phyloP scores from a whole-genome alignment of 30 jellyfish, hydroid and myxozoan species.

The Chrysaora quinquecirrha region DNA sequence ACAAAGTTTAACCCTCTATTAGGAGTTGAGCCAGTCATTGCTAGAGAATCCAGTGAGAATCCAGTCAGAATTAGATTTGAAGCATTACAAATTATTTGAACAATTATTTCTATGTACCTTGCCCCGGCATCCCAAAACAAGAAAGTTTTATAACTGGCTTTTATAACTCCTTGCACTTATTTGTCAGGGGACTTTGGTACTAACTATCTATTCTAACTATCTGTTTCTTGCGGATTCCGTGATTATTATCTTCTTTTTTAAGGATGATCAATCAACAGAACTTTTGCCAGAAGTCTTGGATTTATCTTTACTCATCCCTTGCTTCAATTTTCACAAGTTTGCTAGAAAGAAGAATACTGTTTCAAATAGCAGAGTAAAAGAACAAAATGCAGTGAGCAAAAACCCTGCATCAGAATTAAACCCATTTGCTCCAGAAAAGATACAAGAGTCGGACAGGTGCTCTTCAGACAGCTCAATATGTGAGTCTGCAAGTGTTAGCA shows the following conservation, averaged over 20 bases:
- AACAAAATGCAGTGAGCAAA: neutral
- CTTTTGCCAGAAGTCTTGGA: constrained; percentile 33
- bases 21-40: too few species aligned
- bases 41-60: too few species aligned
- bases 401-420: constrained; percentile 39
- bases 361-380: neutral
- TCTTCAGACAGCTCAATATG: neutral
- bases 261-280: neutral
- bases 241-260: neutral
- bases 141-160: too few species aligned
- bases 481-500: neutral
- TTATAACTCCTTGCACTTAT: too few species aligned
- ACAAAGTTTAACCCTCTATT: too few species aligned
- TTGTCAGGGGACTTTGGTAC: too few species aligned
- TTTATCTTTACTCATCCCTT: constrained; percentile 8
- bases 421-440: constrained; percentile 28
- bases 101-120: too few species aligned
- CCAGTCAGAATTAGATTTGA: too few species aligned
- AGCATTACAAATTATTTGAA: too few species aligned
- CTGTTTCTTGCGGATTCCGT: too few species aligned
- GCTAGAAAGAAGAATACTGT: neutral
- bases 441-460: constrained; percentile 25
- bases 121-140: too few species aligned
- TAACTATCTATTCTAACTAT: too few species aligned
- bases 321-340: constrained; percentile 46